Percentiles rank a stretch among this genome's conserved stretches.
Evolutionary conservation across 2,888 invertebrate genomes (phyloP).

Genomic region (Apamea anceps): DNA sequence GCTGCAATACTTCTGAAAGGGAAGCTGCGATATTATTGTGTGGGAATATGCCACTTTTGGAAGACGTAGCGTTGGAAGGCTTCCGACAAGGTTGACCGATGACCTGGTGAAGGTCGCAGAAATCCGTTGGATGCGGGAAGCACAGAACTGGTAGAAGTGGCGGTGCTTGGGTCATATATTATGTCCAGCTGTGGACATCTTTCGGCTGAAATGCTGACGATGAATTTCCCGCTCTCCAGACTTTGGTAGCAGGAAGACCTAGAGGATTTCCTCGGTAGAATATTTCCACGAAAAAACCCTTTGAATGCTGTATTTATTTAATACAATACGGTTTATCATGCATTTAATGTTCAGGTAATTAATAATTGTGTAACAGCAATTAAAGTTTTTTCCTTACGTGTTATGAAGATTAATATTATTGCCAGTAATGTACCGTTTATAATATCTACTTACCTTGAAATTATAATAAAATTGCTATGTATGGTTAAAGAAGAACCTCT

Average conservation of each 20-base stretch:
- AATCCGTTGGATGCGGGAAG: too few relatives aligned
- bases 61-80: too few relatives aligned
- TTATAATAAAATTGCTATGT: not conserved
- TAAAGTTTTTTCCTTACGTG: slow-evolving; percentile 11
- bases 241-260: too few relatives aligned
- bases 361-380: slow-evolving; percentile 6
- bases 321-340: not conserved
- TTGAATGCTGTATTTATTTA: not conserved
- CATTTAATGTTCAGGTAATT: slow-evolving; percentile 9
- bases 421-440: not conserved
- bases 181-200: not conserved
- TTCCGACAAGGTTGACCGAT: too few relatives aligned
- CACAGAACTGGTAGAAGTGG: too few relatives aligned
- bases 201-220: not conserved
- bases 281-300: not conserved
- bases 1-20: not conserved
- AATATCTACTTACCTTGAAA: slow-evolving; percentile 1
- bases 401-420: slow-evolving; percentile 19
- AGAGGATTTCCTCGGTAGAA: not conserved
- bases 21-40: not conserved
- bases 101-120: too few relatives aligned
- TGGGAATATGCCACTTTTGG: not conserved
- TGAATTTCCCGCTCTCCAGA: not conserved
- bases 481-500: not conserved
- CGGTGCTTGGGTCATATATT: too few relatives aligned